Conservation (phyloP, 2,797 vertebrate genomes). For the Falco concolor region DNA sequence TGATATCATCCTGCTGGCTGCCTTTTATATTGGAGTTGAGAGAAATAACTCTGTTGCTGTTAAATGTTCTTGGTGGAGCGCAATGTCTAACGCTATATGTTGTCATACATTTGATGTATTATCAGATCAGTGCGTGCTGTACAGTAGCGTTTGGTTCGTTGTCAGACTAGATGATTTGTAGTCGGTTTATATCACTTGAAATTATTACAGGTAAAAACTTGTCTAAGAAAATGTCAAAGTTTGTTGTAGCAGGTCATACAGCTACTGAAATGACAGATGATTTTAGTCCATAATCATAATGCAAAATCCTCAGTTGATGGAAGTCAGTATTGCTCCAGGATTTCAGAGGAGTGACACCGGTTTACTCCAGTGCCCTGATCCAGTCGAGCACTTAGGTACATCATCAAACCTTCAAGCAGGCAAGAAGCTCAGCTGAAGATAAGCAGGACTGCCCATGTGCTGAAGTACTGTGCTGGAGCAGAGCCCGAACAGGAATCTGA, state of each 20-base stretch:
- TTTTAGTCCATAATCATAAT: background rate
- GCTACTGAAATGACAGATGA: background rate
- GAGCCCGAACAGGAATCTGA: conserved; percentile 11
- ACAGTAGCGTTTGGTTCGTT: conserved; percentile 23
- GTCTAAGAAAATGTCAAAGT: conserved; percentile 32
- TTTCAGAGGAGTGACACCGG: background rate
- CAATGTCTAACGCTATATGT: background rate
- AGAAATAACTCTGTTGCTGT: background rate
- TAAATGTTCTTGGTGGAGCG: conserved; percentile 24
- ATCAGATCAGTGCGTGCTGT: conserved; percentile 9
- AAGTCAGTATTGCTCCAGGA: background rate
- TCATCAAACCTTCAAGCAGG: background rate
- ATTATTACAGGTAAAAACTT: conserved; percentile 63
- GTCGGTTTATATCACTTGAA: conserved; percentile 23
- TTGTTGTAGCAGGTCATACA: conserved; percentile 26
- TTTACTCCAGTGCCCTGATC: background rate
- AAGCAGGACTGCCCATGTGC: background rate
- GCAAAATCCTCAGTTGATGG: background rate
- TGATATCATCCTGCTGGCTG: conserved; percentile 36
- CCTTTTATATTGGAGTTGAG: background rate
- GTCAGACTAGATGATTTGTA: conserved; percentile 25
- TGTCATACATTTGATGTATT: conserved; percentile 43
- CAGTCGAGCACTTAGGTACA: background rate
- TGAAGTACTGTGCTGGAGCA: background rate
- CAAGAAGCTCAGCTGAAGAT: background rate